Evolutionary conservation across 2,113 vertebrate genomes (phyloP).

Genomic region (Oreochromis aureus): DNA sequence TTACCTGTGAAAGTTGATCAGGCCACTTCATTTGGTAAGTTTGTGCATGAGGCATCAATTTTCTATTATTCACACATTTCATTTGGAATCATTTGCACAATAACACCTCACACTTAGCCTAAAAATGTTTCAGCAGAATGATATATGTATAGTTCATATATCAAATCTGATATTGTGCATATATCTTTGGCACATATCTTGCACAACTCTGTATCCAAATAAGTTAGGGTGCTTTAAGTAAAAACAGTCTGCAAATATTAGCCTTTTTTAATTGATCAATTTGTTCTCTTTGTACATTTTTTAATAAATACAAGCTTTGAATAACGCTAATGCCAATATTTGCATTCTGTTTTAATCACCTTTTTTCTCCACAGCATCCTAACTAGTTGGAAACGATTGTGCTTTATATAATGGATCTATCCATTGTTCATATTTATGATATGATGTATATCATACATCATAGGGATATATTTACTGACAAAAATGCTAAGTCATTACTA

Average conservation of each 20-base stretch:
- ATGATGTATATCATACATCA: background rate
- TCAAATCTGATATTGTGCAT: background rate
- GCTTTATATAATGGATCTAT: background rate
- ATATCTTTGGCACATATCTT: background rate
- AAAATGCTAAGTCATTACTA: background rate
- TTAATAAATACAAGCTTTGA: background rate
- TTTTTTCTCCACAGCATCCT: background rate
- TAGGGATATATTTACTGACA: background rate
- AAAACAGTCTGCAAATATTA: background rate
- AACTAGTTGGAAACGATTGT: background rate
- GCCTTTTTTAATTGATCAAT: background rate
- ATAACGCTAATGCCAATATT: rapidly evolving
- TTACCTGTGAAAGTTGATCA: conserved; percentile 77
- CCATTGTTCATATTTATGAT: background rate
- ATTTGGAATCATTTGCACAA: background rate
- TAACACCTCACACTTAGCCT: background rate
- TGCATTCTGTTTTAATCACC: background rate
- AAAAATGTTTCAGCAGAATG: background rate
- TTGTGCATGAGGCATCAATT: conserved; percentile 52
- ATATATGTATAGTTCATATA: background rate
- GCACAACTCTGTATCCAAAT: background rate
- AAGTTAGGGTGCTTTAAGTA: background rate
- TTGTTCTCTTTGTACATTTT: background rate
- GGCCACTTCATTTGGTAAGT: conserved; percentile 77
- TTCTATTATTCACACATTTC: background rate